These are phyloP conservation scores for Anas acuta DNA, from an alignment of 2,797 vertebrate species.

Conservation along the genomic window DNA sequence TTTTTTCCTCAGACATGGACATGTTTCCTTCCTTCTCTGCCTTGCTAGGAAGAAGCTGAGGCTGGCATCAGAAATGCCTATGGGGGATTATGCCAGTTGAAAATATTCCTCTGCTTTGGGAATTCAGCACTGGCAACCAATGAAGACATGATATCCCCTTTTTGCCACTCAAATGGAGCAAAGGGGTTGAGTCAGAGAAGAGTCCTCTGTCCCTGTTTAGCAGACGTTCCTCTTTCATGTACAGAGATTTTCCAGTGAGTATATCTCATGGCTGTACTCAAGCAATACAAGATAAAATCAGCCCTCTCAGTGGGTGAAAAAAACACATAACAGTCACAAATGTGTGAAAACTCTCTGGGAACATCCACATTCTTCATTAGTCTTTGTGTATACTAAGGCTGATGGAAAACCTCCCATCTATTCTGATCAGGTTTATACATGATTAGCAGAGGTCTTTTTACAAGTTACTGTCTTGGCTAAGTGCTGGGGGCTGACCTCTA, in stretches of 20 bases:
- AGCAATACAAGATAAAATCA: slow-evolving; percentile 61
- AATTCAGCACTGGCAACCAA: background rate
- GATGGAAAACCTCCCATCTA: slow-evolving; percentile 24
- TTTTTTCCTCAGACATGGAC: background rate
- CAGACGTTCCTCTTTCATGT: slow-evolving; percentile 31
- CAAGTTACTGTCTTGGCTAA: background rate
- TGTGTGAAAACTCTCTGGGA: slow-evolving; percentile 70
- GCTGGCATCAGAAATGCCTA: background rate
- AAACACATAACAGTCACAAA: slow-evolving; percentile 16
- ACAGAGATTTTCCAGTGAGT: slow-evolving; percentile 32
- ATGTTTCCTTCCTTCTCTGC: background rate
- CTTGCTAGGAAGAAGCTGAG: background rate
- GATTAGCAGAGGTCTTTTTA: background rate
- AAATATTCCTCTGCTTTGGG: background rate
- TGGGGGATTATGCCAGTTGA: background rate
- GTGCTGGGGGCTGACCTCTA: background rate
- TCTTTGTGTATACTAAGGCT: slow-evolving; percentile 3
- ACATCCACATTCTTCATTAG: slow-evolving; percentile 56
- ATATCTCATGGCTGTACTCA: slow-evolving; percentile 49
- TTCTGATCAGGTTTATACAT: background rate
- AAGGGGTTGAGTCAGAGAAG: slow-evolving; percentile 4
- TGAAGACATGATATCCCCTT: background rate
- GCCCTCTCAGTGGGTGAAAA: slow-evolving; percentile 54
- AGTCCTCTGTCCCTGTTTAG: background rate
- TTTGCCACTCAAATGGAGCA: background rate